phyloP scores from a whole-genome alignment of 2,888 invertebrate genomes.

The Limenitis camilla region DNA sequence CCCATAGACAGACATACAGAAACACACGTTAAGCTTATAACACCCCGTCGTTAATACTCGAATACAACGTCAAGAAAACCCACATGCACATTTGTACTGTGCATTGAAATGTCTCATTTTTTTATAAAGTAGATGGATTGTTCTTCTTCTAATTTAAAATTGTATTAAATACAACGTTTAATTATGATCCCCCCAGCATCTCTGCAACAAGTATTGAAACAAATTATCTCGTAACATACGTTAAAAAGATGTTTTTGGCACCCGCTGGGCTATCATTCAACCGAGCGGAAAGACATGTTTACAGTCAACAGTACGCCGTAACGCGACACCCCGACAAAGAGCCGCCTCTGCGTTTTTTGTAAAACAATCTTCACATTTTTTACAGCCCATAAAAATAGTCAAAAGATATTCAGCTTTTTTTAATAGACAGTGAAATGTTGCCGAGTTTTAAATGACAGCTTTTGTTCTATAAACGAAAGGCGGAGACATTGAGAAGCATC shows the following conservation, averaged over 20 bases:
- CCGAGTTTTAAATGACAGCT: slow-evolving; percentile 72
- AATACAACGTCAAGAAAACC: too few relatives aligned
- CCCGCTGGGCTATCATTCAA: slow-evolving; percentile 57
- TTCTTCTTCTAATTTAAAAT: too few relatives aligned
- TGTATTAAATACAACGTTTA: too few relatives aligned
- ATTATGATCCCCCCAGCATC: slow-evolving; percentile 1
- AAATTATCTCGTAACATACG: slow-evolving; percentile 27
- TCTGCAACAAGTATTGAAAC: slow-evolving; percentile 23
- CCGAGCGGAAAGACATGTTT: slow-evolving; percentile 68
- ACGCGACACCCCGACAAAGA: slow-evolving; percentile 66
- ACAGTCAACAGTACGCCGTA: slow-evolving; percentile 62
- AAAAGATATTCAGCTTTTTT: slow-evolving; percentile 67
- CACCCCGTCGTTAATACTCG: too few relatives aligned
- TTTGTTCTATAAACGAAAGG: slow-evolving; percentile 68
- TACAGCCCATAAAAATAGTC: slow-evolving; percentile 72
- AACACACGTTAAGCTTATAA: too few relatives aligned
- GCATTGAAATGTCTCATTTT: too few relatives aligned
- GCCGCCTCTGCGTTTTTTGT: slow-evolving; percentile 68
- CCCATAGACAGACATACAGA: too few relatives aligned
- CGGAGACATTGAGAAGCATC: slow-evolving; percentile 63
- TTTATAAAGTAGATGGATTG: too few relatives aligned
- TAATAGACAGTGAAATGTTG: slow-evolving; percentile 74
- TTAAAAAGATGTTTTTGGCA: slow-evolving; percentile 45
- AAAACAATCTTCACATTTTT: slow-evolving; percentile 73
- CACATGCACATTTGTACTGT: too few relatives aligned